phyloP scores from a whole-genome alignment of 2,797 vertebrate genomes.

The Erethizon dorsatum region DNA sequence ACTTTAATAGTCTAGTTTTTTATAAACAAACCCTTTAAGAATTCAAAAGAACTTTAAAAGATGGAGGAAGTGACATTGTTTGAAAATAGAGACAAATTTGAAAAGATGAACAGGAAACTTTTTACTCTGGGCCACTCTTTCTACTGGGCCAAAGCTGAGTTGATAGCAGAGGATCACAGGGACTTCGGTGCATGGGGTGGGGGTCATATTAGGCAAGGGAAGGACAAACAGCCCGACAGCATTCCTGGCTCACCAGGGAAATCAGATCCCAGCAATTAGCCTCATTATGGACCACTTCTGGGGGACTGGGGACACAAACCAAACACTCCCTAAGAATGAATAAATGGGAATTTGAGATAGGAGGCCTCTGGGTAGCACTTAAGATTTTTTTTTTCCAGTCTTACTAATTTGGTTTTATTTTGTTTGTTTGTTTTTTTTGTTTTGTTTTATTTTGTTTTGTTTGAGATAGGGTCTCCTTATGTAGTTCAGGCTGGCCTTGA shows the following conservation, averaged over 20 bases:
- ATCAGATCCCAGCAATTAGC: not conserved
- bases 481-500: not conserved
- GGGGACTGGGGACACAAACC: not conserved
- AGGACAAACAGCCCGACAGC: not conserved
- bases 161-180: not conserved
- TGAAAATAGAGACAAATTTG: not conserved
- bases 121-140: not conserved
- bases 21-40: constrained; percentile 52
- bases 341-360: not conserved
- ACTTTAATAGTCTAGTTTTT: constrained; percentile 10
- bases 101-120: not conserved
- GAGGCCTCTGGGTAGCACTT: not conserved
- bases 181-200: not conserved
- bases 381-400: too few species aligned
- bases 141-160: not conserved
- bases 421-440: not conserved
- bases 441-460: not conserved
- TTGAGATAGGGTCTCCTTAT: not conserved
- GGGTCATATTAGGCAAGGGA: not conserved
- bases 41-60: constrained; percentile 61
- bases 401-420: not conserved
- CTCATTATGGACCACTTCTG: not conserved
- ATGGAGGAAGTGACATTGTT: not conserved
- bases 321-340: not conserved
- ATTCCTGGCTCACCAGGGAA: not conserved